Conservation (phyloP, 2,113 vertebrate genomes). For the Anarhynchus alexandrinus region DNA sequence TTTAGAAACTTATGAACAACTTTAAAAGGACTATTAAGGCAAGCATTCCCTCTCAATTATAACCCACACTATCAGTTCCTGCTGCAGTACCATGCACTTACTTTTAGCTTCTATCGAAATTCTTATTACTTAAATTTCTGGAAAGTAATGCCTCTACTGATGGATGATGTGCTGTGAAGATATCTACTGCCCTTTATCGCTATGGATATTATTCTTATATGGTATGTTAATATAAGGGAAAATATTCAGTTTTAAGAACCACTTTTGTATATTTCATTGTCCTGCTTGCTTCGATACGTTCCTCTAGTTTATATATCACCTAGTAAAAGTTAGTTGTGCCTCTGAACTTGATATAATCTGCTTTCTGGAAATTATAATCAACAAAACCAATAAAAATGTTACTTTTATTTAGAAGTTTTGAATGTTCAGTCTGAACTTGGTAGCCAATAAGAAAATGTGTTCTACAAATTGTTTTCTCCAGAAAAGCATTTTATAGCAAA, state of each 20-base stretch:
- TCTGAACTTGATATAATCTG: not conserved
- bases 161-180: not conserved
- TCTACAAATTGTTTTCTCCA: not conserved
- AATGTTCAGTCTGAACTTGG: not conserved
- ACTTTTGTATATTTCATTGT: not conserved
- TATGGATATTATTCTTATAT: not conserved
- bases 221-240: not conserved
- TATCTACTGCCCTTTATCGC: not conserved
- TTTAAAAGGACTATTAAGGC: not conserved
- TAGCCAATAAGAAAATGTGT: not conserved
- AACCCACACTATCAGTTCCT: not conserved
- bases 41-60: not conserved
- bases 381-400: conserved; percentile 14
- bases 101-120: not conserved
- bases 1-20: not conserved
- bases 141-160: not conserved
- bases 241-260: not conserved
- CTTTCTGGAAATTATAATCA: not conserved
- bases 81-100: not conserved
- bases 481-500: not conserved
- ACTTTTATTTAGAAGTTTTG: not conserved
- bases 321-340: not conserved
- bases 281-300: not conserved
- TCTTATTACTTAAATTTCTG: not conserved
- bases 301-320: not conserved